Evolutionary conservation across 2,888 invertebrate genomes (phyloP).

Genomic region (Drosophila monieri): DNA sequence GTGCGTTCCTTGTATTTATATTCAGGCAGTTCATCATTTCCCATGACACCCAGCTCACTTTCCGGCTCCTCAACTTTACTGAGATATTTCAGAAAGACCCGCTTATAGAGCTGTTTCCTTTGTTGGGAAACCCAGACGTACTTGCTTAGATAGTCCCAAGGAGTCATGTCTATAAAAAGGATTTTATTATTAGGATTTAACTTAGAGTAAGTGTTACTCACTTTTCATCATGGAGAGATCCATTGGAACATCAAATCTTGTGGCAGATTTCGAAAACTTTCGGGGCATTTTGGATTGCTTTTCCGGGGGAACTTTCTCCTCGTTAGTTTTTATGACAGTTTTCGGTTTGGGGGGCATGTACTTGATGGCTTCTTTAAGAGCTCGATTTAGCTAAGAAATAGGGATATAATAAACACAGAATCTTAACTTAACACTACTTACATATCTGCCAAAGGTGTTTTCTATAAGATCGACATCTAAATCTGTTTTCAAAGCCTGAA

Average conservation of each 20-base stretch:
- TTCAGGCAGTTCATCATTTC: constrained; percentile 62
- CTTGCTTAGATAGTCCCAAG: constrained; percentile 89
- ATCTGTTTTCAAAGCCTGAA: constrained; percentile 82
- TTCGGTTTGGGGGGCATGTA: constrained; percentile 73
- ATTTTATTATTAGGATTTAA: background rate
- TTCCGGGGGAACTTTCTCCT: constrained; percentile 64
- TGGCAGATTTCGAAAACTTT: constrained; percentile 90
- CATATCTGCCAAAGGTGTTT: constrained; percentile 83
- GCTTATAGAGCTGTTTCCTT: constrained; percentile 86
- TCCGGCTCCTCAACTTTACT: constrained; percentile 75
- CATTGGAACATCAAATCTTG: constrained; percentile 90
- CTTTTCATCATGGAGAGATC: constrained; percentile 85
- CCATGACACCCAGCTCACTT: constrained; percentile 39
- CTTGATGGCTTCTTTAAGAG: constrained; percentile 82
- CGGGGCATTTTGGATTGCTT: constrained; percentile 86
- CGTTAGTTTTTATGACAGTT: constrained; percentile 42
- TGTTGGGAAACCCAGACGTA: constrained; percentile 87
- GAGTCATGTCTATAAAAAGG: constrained; percentile 86
- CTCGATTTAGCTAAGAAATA: constrained; percentile 79
- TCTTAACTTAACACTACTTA: constrained; percentile 47
- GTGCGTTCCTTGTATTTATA: constrained; percentile 78
- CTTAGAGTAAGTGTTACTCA: constrained; percentile 22
- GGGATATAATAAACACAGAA: no score
- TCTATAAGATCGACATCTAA: constrained; percentile 82
- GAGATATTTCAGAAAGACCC: constrained; percentile 84